These are phyloP conservation scores for Pseudolycoriella hygida DNA, from an alignment of 2,888 invertebrate species.

Conservation along the genomic window DNA sequence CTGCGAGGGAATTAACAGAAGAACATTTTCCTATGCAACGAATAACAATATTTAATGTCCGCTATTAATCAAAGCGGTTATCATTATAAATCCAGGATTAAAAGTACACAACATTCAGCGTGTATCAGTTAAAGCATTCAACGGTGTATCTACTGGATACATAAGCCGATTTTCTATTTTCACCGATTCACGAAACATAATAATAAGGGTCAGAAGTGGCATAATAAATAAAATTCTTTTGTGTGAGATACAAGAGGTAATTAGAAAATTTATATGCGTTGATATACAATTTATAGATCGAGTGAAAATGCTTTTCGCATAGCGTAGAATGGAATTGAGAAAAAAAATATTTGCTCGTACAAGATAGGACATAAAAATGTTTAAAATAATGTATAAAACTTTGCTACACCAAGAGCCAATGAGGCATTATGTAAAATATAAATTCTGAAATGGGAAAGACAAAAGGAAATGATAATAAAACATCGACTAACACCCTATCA, in stretches of 20 bases:
- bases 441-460: too few species aligned
- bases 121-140: neutral
- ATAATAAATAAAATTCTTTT: slow-evolving; percentile 1
- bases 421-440: too few species aligned
- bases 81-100: too few species aligned
- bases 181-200: neutral
- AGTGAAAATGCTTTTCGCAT: neutral
- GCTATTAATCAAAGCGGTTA: too few species aligned
- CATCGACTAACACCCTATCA: neutral
- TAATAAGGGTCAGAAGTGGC: slow-evolving; percentile 3
- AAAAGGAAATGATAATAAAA: neutral
- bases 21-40: too few species aligned
- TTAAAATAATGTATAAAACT: too few species aligned
- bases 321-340: neutral
- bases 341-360: neutral
- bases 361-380: too few species aligned
- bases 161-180: slow-evolving; percentile 6
- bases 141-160: slow-evolving; percentile 1
- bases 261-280: neutral
- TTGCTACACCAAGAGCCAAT: too few species aligned
- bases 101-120: too few species aligned
- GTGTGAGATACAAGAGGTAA: neutral
- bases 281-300: too few species aligned
- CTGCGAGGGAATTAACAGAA: too few species aligned
- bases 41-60: too few species aligned